These are phyloP conservation scores for Steinernema hermaphroditum DNA, from an alignment of 2,888 invertebrate species.

Conservation along the genomic window DNA sequence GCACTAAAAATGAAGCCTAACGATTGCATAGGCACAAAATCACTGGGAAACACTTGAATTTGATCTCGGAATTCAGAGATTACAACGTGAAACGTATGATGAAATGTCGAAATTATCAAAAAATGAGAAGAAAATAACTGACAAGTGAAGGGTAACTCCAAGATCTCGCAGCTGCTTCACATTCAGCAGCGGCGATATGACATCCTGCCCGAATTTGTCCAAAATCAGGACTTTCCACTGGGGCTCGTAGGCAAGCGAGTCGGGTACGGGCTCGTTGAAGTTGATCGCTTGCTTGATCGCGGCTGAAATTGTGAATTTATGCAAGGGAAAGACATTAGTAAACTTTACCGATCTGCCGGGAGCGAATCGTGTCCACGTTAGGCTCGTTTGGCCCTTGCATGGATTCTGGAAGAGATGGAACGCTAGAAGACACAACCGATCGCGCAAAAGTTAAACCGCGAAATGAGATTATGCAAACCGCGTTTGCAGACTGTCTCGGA, in stretches of 20 bases:
- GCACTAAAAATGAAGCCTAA: no score
- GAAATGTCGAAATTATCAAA: no score
- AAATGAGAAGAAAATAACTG: no score
- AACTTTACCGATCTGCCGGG: slow-evolving; percentile 48
- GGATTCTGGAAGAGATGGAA: background rate
- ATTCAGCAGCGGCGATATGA: slow-evolving; percentile 92
- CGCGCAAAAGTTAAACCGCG: no score
- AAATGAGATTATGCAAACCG: no score
- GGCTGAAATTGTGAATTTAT: slow-evolving; percentile 45
- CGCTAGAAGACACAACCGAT: no score
- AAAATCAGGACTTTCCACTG: slow-evolving; percentile 79
- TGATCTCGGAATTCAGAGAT: no score
- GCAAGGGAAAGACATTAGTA: slow-evolving; percentile 4
- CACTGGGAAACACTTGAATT: no score
- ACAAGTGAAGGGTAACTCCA: slow-evolving; percentile 97
- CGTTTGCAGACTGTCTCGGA: no score
- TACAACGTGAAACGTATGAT: no score
- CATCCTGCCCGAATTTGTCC: slow-evolving; percentile 93
- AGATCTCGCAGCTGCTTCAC: slow-evolving; percentile 91
- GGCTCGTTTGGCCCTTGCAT: slow-evolving; percentile 24
- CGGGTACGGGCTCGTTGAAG: slow-evolving; percentile 59
- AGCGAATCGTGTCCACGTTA: slow-evolving; percentile 47
- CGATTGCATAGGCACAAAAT: no score
- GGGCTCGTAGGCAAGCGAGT: slow-evolving; percentile 61
- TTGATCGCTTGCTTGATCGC: slow-evolving; percentile 64